A percentile compares a stretch with the other conserved stretches of the same genome.
Conservation (phyloP, 2,888 invertebrate genomes). For the Coremacera marginata region DNA sequence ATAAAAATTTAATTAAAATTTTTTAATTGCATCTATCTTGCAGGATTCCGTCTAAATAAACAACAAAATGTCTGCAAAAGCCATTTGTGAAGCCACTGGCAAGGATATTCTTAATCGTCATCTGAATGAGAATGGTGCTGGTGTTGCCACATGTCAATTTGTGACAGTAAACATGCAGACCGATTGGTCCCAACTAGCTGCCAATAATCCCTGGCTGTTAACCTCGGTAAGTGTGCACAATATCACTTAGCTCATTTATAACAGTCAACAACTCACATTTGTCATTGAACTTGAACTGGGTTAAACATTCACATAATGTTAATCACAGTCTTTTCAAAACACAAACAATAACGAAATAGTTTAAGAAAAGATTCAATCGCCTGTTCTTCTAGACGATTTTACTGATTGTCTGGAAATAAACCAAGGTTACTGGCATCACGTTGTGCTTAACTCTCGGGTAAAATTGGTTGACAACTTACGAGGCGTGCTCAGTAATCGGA, state of each 20-base stretch:
- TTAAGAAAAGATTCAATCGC: not conserved
- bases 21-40: not conserved
- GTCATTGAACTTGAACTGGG: conserved; percentile 53
- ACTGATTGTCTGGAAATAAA: conserved; percentile 15
- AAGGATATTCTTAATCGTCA: conserved; percentile 91
- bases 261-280: conserved; percentile 27
- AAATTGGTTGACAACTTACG: not conserved
- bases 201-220: conserved; percentile 87
- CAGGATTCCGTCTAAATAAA: conserved; percentile 2
- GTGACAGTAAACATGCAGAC: conserved; percentile 84
- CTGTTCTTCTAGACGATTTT: not conserved
- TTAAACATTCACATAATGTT: not conserved
- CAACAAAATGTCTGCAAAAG: conserved; percentile 92
- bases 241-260: not conserved
- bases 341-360: not conserved
- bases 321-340: not conserved
- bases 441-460: not conserved
- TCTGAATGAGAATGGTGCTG: conserved; percentile 76
- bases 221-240: conserved; percentile 74
- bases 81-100: conserved; percentile 94
- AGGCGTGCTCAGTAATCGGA: not conserved
- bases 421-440: conserved; percentile 34
- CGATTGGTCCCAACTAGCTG: conserved; percentile 79
- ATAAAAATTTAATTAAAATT: not conserved
- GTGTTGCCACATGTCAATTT: conserved; percentile 82